phyloP scores from a whole-genome alignment of 2,113 vertebrate species.

The Philantomba maxwellii region DNA sequence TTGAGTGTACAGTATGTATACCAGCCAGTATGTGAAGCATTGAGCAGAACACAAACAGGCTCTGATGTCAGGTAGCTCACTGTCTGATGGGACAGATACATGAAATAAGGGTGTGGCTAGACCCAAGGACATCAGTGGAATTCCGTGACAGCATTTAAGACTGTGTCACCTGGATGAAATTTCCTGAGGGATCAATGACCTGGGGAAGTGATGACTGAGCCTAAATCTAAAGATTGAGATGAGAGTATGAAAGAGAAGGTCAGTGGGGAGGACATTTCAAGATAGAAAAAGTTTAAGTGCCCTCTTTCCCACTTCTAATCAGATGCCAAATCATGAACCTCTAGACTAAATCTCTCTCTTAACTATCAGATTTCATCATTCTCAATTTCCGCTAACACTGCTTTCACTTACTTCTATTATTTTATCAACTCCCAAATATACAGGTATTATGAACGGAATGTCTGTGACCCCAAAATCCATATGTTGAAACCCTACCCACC shows the following conservation, averaged over 20 bases:
- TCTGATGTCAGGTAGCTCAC: not conserved
- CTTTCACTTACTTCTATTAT: not conserved
- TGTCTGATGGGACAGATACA: not conserved
- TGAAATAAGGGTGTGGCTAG: not conserved
- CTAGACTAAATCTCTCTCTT: not conserved
- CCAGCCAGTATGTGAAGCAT: not conserved
- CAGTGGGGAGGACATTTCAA: not conserved
- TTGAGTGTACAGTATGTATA: not conserved
- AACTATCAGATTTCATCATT: not conserved
- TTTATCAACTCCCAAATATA: not conserved
- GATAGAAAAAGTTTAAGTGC: not conserved
- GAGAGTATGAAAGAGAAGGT: not conserved
- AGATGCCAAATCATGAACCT: not conserved
- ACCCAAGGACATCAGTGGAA: not conserved
- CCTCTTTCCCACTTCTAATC: not conserved
- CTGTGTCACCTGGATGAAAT: not conserved
- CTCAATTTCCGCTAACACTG: not conserved
- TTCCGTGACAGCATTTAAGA: not conserved
- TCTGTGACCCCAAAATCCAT: not conserved
- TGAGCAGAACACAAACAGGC: not conserved
- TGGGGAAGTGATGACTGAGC: not conserved
- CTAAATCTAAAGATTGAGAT: not conserved
- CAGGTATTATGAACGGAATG: not conserved
- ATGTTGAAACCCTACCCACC: not conserved
- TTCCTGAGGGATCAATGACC: not conserved